phyloP scores from a whole-genome alignment of 2,888 invertebrate genomes.

The Labia minor region DNA sequence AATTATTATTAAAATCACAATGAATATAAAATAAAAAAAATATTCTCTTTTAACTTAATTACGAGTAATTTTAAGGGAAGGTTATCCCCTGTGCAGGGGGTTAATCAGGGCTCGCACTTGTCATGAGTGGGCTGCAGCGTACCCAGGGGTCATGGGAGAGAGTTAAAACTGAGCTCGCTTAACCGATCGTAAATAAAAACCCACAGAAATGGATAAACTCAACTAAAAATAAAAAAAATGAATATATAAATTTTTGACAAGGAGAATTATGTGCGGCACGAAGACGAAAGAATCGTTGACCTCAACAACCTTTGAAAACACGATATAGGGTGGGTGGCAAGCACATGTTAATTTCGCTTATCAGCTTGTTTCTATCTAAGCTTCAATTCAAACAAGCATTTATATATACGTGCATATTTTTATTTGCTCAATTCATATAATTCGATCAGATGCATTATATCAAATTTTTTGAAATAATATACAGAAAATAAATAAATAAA shows the following conservation, averaged over 20 bases:
- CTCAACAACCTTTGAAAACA: background rate
- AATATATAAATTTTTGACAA: constrained; percentile 13
- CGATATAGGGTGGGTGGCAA: background rate
- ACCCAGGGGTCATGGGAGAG: background rate
- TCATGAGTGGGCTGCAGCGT: no score
- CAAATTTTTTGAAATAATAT: no score
- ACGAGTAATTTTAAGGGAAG: no score
- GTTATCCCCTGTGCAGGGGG: no score
- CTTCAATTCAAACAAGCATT: constrained; percentile 13
- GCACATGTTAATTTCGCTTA: constrained; percentile 13
- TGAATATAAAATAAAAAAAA: no score
- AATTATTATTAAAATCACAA: no score
- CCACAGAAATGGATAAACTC: background rate
- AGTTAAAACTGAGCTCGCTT: background rate
- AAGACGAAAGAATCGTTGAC: constrained; percentile 13
- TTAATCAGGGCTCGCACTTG: no score
- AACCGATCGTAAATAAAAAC: background rate
- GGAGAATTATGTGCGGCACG: constrained; percentile 2
- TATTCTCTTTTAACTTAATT: no score
- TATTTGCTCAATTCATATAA: background rate
- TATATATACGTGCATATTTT: background rate
- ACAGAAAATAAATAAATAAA: no score
- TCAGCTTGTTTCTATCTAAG: background rate
- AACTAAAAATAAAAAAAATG: background rate
- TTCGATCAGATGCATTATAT: background rate